phyloP scores from a whole-genome alignment of 1,140 invertebrate genomes.

The Oncopeltus fasciatus region DNA sequence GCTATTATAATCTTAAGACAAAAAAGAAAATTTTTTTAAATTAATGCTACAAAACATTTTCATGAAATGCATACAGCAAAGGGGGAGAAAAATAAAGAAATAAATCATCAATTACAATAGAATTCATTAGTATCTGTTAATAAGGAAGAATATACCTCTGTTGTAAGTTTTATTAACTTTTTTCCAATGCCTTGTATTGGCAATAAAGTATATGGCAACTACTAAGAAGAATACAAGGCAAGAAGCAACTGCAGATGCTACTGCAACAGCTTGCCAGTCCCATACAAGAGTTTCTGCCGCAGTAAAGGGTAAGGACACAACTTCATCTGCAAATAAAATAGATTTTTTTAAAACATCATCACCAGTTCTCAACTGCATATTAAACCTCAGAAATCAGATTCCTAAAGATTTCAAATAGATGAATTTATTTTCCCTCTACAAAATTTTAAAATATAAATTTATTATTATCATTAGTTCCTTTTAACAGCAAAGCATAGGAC shows the following conservation, averaged over 20 bases:
- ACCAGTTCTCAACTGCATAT: too few relatives aligned
- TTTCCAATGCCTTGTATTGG: slow-evolving; percentile 45
- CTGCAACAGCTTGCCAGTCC: slow-evolving; percentile 45
- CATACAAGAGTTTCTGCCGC: slow-evolving; percentile 22
- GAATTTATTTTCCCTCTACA: too few relatives aligned
- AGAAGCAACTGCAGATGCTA: slow-evolving; percentile 41
- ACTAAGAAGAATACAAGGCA: slow-evolving; percentile 48
- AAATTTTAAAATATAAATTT: too few relatives aligned
- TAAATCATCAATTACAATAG: neutral
- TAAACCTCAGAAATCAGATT: too few relatives aligned
- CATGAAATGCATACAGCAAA: too few relatives aligned
- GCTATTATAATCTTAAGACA: neutral
- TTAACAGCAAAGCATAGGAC: too few relatives aligned
- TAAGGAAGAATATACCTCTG: slow-evolving; percentile 31
- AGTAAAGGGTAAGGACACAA: slow-evolving; percentile 19
- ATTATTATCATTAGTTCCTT: too few relatives aligned
- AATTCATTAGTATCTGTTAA: neutral
- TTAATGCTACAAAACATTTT: neutral
- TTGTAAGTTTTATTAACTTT: slow-evolving; percentile 40
- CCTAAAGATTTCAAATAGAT: too few relatives aligned
- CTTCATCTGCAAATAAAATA: neutral
- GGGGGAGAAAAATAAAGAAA: neutral
- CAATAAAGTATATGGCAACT: slow-evolving; percentile 42
- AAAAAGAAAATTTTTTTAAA: neutral
- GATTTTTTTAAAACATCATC: too few relatives aligned